These are phyloP conservation scores for Delphinapterus leucas DNA, from an alignment of 2,113 vertebrate genomes.

Conservation along the genomic window DNA sequence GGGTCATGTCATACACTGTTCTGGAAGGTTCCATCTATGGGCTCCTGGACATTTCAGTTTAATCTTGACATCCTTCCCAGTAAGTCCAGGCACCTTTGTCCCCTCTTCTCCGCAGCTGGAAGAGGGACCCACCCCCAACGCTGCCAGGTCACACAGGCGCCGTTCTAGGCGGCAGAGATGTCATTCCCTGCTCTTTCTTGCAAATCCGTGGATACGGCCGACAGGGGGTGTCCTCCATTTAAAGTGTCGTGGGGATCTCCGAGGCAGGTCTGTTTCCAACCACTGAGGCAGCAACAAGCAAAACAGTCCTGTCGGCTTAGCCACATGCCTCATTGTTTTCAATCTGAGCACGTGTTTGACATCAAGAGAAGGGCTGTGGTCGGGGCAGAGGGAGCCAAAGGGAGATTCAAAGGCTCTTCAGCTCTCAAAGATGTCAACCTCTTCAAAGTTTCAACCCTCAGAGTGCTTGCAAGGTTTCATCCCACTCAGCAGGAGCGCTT, in stretches of 20 bases:
- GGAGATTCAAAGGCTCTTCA: slow-evolving; percentile 66
- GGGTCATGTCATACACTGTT: background rate
- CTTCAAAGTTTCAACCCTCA: slow-evolving; percentile 62
- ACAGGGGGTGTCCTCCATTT: background rate
- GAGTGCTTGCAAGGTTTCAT: slow-evolving; percentile 18
- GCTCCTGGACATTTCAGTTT: background rate
- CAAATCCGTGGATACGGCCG: rapidly evolving
- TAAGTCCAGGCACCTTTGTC: background rate
- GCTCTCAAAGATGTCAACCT: slow-evolving; percentile 69
- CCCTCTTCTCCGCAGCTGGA: background rate
- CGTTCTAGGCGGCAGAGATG: background rate
- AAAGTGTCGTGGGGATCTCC: background rate
- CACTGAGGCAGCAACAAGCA: slow-evolving; percentile 41
- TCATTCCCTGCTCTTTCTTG: rapidly evolving
- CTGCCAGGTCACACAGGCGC: background rate
- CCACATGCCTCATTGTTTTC: slow-evolving; percentile 61
- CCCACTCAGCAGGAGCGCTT: slow-evolving; percentile 58
- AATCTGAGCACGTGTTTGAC: slow-evolving; percentile 69
- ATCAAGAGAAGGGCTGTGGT: slow-evolving; percentile 72
- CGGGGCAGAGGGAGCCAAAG: slow-evolving; percentile 23
- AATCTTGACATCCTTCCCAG: background rate
- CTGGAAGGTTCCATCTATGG: background rate
- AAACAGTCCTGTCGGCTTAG: slow-evolving; percentile 42
- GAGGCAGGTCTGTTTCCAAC: slow-evolving; percentile 39
- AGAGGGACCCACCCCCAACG: rapidly evolving